Percentiles rank a stretch among this genome's conserved stretches.
Evolutionary conservation across 2,113 vertebrate species (phyloP).

Genomic region (Tachycineta bicolor): DNA sequence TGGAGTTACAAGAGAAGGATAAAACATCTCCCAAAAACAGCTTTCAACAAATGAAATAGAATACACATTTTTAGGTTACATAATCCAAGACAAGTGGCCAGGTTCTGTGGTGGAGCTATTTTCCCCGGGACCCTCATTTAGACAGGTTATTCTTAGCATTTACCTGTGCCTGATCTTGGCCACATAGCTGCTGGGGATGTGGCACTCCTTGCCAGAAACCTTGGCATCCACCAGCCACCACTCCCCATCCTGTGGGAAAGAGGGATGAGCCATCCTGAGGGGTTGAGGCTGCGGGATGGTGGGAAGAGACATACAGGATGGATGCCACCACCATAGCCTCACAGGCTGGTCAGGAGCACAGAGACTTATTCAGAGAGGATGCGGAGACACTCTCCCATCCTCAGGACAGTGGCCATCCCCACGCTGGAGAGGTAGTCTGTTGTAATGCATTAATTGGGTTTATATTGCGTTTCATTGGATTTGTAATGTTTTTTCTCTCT

Average conservation of each 20-base stretch:
- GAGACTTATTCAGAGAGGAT: conserved; percentile 82
- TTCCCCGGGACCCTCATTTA: rapidly evolving
- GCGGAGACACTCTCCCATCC: conserved; percentile 78
- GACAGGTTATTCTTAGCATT: neutral
- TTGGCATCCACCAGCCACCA: conserved; percentile 81
- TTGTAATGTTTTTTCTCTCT: too few species aligned
- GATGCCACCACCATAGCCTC: too few species aligned
- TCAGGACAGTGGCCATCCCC: conserved; percentile 55
- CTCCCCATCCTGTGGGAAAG: conserved; percentile 71
- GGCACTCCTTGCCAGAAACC: conserved; percentile 74
- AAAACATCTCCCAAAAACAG: too few species aligned
- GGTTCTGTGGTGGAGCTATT: rapidly evolving
- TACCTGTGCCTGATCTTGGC: conserved; percentile 83
- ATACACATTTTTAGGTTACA: too few species aligned
- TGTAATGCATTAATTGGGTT: too few species aligned
- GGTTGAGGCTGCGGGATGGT: neutral
- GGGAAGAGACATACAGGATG: too few species aligned
- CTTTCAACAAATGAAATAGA: too few species aligned
- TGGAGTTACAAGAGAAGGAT: too few species aligned
- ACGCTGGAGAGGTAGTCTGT: conserved; percentile 66
- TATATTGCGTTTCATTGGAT: too few species aligned
- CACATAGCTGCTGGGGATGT: conserved; percentile 77
- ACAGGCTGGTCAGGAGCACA: rapidly evolving
- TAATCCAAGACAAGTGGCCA: too few species aligned
- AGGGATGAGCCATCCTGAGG: too few species aligned